Conservation (phyloP, 1,140 invertebrate species). For the Colletes latitarsis region DNA sequence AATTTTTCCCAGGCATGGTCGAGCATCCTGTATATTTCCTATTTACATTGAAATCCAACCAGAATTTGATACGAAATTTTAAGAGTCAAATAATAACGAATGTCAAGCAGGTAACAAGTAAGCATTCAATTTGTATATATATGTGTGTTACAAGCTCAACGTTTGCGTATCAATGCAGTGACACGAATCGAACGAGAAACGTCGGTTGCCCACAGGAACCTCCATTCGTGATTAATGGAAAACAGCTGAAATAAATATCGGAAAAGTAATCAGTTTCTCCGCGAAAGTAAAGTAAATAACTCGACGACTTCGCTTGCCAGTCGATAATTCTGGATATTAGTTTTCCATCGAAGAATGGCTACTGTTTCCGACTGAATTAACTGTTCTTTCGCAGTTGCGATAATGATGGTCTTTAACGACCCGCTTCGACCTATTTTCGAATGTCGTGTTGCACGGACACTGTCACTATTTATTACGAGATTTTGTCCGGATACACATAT, state of each 20-base stretch:
- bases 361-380: conserved; percentile 36
- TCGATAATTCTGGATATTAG: conserved; percentile 56
- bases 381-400: not conserved
- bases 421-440: conserved; percentile 6
- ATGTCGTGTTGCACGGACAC: not conserved
- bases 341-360: conserved; percentile 44
- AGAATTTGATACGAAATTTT: too few species aligned
- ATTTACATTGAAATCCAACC: too few species aligned
- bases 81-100: too few species aligned
- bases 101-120: too few species aligned
- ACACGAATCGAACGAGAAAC: not conserved
- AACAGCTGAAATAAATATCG: conserved; percentile 61
- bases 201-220: not conserved
- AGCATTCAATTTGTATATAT: too few species aligned
- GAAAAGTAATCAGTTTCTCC: conserved; percentile 58
- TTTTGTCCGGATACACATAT: not conserved
- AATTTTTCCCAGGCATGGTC: too few species aligned
- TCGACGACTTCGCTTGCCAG: conserved; percentile 14
- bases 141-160: too few species aligned
- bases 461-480: not conserved
- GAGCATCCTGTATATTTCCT: too few species aligned
- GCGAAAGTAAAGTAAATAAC: conserved; percentile 56
- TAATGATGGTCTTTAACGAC: conserved; percentile 46
- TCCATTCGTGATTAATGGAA: conserved; percentile 58
- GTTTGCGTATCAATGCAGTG: not conserved